Base-by-base conservation (phyloP, 1,140 invertebrate genomes). In the Drosophila cardini region DNA sequence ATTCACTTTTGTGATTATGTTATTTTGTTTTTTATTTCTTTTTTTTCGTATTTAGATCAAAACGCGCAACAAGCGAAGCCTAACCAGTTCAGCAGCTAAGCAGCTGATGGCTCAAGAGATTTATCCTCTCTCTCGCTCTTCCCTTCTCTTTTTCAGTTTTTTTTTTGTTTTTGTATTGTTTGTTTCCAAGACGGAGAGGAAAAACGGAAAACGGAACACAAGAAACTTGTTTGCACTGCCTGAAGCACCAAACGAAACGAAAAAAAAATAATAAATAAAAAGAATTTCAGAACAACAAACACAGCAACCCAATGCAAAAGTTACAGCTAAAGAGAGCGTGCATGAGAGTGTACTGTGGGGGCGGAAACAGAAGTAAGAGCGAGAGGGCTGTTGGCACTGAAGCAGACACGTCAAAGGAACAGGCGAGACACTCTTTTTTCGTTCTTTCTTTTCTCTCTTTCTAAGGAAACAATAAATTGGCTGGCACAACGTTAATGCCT, bases 331-430 rank as follows among this genome's bases (percentile, higher is more conserved):
- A 40, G 50, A 13, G 10, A 26, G 15, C 30, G 40, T 11, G n/a
- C 9, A 15, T n/a, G 6, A 7, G 48, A 18, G 52, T 13, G 10
- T 5, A 46, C 32, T 13, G n/a, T 5, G 55, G 38, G 26, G 15
- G 36, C 26, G 32, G 32, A 9, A 32, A 56, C 16, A 30, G 56
- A 18, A 50, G 26, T n/a, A 32, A 13, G 48, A 50, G 38, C 38
- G 43, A 11, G 8, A 48, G 16, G 13, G 32, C 48, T 43, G 15
- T 26, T 42, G 45, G 38, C 56, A 53, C 67, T 64, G 70, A 48
- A 56, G 75, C 52, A 87, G 82, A 83, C 82, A 78, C 83, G 82
- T 86, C 82, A 86, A 86, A 87, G 82, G 83, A 87, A 72, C 82
- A 86, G 72, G 63, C 72, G 57, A 74, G 42, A 70, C 50, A 63